Evolutionary conservation across 2,888 invertebrate species (phyloP).

Genomic region (Apodemia mormo): DNA sequence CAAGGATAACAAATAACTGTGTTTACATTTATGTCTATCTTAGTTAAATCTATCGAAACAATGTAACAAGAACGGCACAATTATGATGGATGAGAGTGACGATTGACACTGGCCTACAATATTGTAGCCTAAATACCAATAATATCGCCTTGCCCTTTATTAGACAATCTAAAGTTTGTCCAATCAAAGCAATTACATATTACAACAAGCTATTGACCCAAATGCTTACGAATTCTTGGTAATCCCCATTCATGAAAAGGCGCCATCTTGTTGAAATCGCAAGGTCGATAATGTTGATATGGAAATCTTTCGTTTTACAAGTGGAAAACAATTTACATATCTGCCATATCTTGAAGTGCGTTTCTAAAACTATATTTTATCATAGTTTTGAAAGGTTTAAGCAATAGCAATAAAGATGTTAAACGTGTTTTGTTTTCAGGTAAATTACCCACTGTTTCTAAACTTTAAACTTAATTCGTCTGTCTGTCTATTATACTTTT

Average conservation of each 20-base stretch:
- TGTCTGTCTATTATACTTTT: no score
- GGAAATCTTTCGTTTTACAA: conserved; percentile 1
- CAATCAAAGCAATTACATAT: conserved; percentile 7
- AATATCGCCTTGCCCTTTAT: conserved; percentile 10
- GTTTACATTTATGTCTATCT: background rate
- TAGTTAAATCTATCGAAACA: background rate
- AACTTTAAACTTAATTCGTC: no score
- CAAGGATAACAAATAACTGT: background rate
- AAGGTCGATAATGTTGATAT: background rate
- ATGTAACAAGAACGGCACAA: background rate
- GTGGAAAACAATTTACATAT: conserved; percentile 4
- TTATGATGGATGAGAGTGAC: conserved; percentile 14
- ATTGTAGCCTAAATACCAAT: conserved; percentile 11
- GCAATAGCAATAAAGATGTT: no score
- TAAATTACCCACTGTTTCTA: no score
- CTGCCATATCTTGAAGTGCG: background rate
- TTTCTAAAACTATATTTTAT: no score
- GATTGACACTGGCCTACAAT: conserved; percentile 15
- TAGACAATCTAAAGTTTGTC: conserved; percentile 2
- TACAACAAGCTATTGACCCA: conserved; percentile 10
- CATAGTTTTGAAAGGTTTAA: no score
- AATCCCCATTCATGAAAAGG: conserved; percentile 3
- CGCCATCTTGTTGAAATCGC: background rate
- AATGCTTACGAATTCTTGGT: conserved; percentile 11
- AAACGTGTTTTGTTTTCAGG: no score